Evolutionary conservation across 2,113 vertebrate genomes (phyloP).

Genomic region (Hymenochirus boettgeri): DNA sequence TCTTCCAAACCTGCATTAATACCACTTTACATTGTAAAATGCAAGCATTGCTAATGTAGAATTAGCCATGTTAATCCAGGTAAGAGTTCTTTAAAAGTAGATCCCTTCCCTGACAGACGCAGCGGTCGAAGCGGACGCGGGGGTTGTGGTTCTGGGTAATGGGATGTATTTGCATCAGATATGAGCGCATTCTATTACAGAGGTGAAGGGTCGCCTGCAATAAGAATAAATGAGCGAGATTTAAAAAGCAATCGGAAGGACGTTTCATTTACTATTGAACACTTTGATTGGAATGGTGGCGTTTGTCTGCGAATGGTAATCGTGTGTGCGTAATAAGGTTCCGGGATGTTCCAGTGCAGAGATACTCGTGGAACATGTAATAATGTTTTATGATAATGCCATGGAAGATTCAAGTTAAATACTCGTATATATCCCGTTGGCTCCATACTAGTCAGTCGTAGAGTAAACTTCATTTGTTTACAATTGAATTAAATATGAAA

Average conservation of each 20-base stretch:
- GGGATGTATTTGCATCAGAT: not conserved
- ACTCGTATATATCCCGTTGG: too few relatives aligned
- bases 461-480: too few relatives aligned
- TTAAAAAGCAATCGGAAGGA: not conserved
- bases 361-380: too few relatives aligned
- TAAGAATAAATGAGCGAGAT: not conserved
- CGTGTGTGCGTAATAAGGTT: not conserved
- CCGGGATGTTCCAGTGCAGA: not conserved
- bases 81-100: not conserved
- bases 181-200: not conserved
- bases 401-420: too few relatives aligned
- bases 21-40: slow-evolving; percentile 1
- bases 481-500: too few relatives aligned
- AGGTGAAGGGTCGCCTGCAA: not conserved
- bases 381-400: too few relatives aligned
- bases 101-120: not conserved
- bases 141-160: not conserved
- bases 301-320: not conserved
- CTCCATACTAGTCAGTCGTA: too few relatives aligned
- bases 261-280: not conserved
- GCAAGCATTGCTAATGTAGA: not conserved
- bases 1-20: not conserved
- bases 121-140: not conserved
- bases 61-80: slow-evolving; percentile 11
- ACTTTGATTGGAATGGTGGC: not conserved